Evolutionary conservation across 2,797 vertebrate species (phyloP), one percentile per base, ranked within the genome.

Genomic region (Pantherophis alleghaniensis): DNA sequence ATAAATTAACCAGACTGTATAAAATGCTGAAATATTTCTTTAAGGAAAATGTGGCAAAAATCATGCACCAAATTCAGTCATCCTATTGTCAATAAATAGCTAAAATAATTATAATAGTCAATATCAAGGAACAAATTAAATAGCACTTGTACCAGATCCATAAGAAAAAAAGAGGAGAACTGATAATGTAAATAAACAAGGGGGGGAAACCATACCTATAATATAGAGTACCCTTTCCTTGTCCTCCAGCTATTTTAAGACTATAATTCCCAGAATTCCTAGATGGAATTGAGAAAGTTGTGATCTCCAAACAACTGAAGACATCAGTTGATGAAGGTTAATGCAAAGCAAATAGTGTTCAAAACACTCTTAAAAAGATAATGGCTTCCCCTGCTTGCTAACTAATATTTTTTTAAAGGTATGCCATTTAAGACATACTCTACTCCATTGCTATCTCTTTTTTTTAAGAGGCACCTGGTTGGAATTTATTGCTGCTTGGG

Each of bases 1-100:
- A 96, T 92, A 98, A 98, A 97, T 98, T 97, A 98, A 95, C 97
- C 97, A 97, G 96, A 96, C 93, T 94, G 96, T 94, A 89, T 96
- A 97, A 96, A 66, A 95, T 92, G 87, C 91, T 96, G 96, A 96
- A 96, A 96, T 94, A 97, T 94, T 94, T 96, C 91, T 95, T 97
- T 96, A 93, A 37, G 37, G 51, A 42, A 61, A 96, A 94, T 95
- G 91, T 86, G 60, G 83, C 42, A 87, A 94, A 93, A 95, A 94
- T 95, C 94, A 91, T 92, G 92, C 92, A 92, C 59, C 47, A 92
- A 91, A 94, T 61, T 96, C 92, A 91, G 91, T 93, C 87, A 96
- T 93, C 91, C 89, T 96, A 93, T 53, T 93, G 95, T 94, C 96
- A 97, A 98, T 97, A 97, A 98, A 98, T 97, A 97, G 96, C 63